These are phyloP conservation scores for Penelope pileata DNA, from an alignment of 2,113 vertebrate species.

Conservation along the genomic window DNA sequence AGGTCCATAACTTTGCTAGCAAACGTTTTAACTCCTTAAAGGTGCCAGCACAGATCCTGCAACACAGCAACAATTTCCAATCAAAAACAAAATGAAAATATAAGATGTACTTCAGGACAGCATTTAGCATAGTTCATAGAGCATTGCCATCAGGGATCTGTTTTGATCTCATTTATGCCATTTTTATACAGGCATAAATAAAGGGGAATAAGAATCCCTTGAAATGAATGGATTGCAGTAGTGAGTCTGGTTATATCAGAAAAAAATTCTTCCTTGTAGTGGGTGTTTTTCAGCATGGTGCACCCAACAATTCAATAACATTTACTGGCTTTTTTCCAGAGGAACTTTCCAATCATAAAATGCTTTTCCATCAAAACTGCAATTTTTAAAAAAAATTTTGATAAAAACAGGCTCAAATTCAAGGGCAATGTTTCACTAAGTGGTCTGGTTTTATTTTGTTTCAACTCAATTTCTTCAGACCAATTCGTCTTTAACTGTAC, in stretches of 20 bases:
- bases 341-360: background rate
- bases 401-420: background rate
- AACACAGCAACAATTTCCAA: background rate
- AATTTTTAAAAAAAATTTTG: background rate
- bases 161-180: background rate
- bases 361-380: background rate
- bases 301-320: background rate
- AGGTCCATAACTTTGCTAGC: background rate
- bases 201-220: background rate
- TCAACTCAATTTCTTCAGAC: background rate
- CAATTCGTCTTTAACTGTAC: background rate
- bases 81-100: background rate
- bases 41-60: background rate
- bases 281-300: background rate
- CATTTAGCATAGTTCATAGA: background rate
- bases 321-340: background rate
- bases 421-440: background rate
- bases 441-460: background rate
- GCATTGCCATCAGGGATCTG: background rate
- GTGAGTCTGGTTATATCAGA: background rate
- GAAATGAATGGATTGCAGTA: background rate
- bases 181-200: background rate
- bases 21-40: conserved; percentile 1
- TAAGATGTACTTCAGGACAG: background rate
- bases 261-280: background rate